These are phyloP conservation scores for Meteorus colon DNA, from an alignment of 2,888 invertebrate species.

Conservation along the genomic window DNA sequence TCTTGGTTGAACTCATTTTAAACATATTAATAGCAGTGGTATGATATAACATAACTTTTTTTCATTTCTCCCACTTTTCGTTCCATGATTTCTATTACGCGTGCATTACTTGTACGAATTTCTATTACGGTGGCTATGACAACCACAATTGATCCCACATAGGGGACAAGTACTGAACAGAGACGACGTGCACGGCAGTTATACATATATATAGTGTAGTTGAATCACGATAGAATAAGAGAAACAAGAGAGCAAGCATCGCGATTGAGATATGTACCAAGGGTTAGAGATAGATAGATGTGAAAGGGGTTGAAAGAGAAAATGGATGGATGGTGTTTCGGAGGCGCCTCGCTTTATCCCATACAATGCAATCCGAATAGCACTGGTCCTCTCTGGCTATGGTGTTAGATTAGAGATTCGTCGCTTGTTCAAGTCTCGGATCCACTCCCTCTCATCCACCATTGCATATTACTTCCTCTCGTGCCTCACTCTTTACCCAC, in stretches of 20 bases:
- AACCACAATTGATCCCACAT: constrained; percentile 71
- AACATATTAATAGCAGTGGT: constrained; percentile 49
- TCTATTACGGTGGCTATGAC: constrained; percentile 72
- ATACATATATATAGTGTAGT: constrained; percentile 9
- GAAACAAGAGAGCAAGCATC: constrained; percentile 17
- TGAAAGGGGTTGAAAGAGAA: constrained; percentile 35
- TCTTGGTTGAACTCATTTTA: constrained; percentile 60
- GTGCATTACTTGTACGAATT: constrained; percentile 56
- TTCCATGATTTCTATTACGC: constrained; percentile 55
- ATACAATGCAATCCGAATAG: constrained; percentile 69
- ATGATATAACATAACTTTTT: constrained; percentile 50
- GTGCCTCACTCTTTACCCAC: constrained; percentile 9
- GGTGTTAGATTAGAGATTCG: constrained; percentile 70
- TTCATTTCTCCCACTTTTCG: not conserved
- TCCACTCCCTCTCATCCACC: constrained; percentile 46
- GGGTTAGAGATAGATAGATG: constrained; percentile 36
- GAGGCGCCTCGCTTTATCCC: constrained; percentile 63
- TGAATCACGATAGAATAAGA: constrained; percentile 19
- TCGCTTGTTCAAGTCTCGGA: constrained; percentile 65
- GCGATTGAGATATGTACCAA: constrained; percentile 40
- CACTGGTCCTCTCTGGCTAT: constrained; percentile 62
- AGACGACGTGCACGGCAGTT: constrained; percentile 9
- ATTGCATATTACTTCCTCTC: constrained; percentile 43
- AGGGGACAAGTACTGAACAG: constrained; percentile 57
- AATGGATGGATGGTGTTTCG: constrained; percentile 44